Conservation (phyloP, 2,113 vertebrate genomes). For the Onychostoma macrolepis region DNA sequence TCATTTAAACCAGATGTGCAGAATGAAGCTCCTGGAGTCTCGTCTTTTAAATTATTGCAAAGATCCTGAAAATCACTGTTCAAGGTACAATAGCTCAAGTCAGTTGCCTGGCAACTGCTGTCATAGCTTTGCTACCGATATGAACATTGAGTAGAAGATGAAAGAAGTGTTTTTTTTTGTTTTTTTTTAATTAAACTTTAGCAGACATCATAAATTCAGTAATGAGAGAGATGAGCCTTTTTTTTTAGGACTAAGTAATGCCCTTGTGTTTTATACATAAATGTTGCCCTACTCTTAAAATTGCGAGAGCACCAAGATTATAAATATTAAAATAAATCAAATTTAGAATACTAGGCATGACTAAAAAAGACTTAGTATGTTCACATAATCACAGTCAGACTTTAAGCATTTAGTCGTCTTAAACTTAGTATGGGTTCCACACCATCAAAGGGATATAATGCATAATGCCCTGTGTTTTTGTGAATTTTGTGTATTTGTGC, state of each 20-base stretch:
- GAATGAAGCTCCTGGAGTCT: neutral
- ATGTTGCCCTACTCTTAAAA: neutral
- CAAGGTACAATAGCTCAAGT: conserved; percentile 38
- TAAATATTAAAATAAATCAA: neutral
- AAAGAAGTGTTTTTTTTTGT: neutral
- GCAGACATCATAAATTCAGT: neutral
- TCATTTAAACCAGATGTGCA: neutral
- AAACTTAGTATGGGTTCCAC: neutral
- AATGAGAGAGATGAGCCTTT: conserved; percentile 15
- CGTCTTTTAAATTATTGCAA: conserved; percentile 17
- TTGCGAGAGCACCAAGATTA: neutral
- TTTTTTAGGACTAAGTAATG: conserved; percentile 6
- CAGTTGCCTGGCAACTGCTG: conserved; percentile 31
- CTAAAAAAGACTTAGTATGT: neutral
- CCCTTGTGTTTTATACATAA: neutral
- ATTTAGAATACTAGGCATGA: neutral
- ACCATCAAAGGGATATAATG: neutral
- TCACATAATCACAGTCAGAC: neutral
- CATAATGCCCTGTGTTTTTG: neutral
- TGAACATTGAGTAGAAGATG: conserved; percentile 1
- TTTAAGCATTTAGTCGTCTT: neutral
- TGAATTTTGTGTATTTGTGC: neutral
- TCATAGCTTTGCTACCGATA: neutral
- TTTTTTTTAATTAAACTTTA: conserved; percentile 15
- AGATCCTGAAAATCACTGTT: conserved; percentile 3